Evolutionary conservation across 2,113 vertebrate species (phyloP).

Genomic region (Dicrurus megarhynchus): DNA sequence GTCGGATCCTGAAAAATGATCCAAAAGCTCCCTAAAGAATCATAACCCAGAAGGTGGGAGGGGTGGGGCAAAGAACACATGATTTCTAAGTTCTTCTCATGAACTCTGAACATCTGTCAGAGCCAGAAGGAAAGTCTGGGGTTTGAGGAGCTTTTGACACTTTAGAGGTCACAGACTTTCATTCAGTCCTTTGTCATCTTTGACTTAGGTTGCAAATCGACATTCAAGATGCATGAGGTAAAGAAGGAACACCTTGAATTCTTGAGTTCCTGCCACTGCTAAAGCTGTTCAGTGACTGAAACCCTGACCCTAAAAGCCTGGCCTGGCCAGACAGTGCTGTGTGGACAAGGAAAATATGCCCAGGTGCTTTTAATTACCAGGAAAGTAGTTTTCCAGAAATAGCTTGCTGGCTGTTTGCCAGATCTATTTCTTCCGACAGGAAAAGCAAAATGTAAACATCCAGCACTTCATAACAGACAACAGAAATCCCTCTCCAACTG

Average conservation of each 20-base stretch:
- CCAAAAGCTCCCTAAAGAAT: not conserved
- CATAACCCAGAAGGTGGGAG: not conserved
- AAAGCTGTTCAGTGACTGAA: not conserved
- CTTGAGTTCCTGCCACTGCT: not conserved
- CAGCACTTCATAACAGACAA: not conserved
- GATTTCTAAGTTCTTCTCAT: not conserved
- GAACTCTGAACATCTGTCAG: not conserved
- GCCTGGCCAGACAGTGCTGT: not conserved
- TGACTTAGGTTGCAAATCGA: not conserved
- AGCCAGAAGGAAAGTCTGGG: not conserved
- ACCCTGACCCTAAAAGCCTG: not conserved
- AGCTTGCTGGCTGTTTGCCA: not conserved
- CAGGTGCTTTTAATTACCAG: slow-evolving; percentile 1
- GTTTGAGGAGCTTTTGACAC: not conserved
- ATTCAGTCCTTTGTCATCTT: not conserved
- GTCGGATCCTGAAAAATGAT: not conserved
- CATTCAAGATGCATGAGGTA: not conserved
- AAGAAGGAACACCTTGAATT: not conserved
- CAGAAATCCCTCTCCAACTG: not conserved
- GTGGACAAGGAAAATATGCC: not conserved
- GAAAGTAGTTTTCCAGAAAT: slow-evolving; percentile 14
- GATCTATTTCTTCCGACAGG: not conserved
- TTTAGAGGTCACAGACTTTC: not conserved
- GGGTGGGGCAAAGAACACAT: not conserved
- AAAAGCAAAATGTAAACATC: slow-evolving; percentile 43